phyloP scores from a whole-genome alignment of 2,888 invertebrate species.

The Noctua comes region DNA sequence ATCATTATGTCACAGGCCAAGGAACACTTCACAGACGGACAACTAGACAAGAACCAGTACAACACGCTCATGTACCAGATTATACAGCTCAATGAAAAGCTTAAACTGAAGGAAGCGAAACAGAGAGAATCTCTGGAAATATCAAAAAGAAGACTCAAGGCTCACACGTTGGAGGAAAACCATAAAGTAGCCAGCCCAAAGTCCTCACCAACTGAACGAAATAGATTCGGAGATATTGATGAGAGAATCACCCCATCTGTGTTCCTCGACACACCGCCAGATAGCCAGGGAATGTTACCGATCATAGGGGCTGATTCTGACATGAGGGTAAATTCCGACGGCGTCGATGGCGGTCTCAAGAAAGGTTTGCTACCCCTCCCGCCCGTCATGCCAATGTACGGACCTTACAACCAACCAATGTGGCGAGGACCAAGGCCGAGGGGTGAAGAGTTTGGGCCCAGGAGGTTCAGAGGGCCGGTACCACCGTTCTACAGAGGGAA shows the following conservation, averaged over 20 bases:
- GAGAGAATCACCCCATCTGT: conserved; percentile 84
- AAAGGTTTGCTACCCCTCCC: conserved; percentile 75
- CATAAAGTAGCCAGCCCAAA: conserved; percentile 88
- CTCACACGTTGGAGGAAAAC: conserved; percentile 82
- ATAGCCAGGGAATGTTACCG: conserved; percentile 72
- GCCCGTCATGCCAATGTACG: conserved; percentile 79
- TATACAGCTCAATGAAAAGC: conserved; percentile 94
- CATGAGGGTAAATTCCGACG: conserved; percentile 80
- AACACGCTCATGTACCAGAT: conserved; percentile 94
- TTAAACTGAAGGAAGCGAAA: conserved; percentile 94
- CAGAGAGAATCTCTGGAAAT: conserved; percentile 92
- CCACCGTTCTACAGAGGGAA: conserved; percentile 82
- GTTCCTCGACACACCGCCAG: conserved; percentile 79
- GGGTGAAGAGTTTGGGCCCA: conserved; percentile 79
- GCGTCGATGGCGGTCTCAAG: conserved; percentile 67
- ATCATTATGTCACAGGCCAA: conserved; percentile 96
- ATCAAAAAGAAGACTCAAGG: conserved; percentile 85
- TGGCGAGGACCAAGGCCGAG: conserved; percentile 84
- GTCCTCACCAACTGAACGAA: conserved; percentile 79
- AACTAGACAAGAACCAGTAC: conserved; percentile 93
- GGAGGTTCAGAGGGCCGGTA: conserved; percentile 80
- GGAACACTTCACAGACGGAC: conserved; percentile 93
- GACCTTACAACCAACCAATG: conserved; percentile 72
- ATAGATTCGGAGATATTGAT: conserved; percentile 88
- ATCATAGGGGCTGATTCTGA: conserved; percentile 78